phyloP scores from a whole-genome alignment of 2,797 vertebrate genomes.

The Sarcophilus harrisii region DNA sequence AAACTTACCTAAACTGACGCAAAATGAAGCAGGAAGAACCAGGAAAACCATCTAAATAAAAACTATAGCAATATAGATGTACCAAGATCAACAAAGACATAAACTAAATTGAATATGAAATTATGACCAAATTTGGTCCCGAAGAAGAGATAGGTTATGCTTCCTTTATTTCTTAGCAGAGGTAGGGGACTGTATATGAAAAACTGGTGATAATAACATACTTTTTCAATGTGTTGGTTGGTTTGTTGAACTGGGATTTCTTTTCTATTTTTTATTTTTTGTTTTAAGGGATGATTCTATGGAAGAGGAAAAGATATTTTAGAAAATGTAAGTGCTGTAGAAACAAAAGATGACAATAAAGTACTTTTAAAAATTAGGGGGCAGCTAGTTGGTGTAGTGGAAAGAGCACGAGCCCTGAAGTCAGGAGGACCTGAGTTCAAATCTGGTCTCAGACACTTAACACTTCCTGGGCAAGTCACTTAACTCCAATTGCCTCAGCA shows the following conservation, averaged over 20 bases:
- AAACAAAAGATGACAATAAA: not conserved
- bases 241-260: not conserved
- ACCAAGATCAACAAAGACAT: not conserved
- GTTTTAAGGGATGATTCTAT: not conserved
- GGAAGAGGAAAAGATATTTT: not conserved
- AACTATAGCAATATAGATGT: not conserved
- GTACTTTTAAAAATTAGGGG: not conserved
- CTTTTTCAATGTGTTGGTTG: not conserved
- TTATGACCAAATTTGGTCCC: not conserved
- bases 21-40: not conserved
- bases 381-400: no score
- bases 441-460: no score
- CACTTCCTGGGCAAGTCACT: no score
- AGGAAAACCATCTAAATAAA: not conserved
- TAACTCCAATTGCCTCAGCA: no score
- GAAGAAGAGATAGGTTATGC: not conserved
- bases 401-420: no score
- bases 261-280: not conserved
- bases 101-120: not conserved
- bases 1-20: not conserved
- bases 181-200: not conserved
- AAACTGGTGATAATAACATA: not conserved
- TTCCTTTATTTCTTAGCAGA: not conserved
- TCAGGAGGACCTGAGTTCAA: no score
- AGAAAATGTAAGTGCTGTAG: not conserved